These are phyloP conservation scores for Dolichotis patagonum DNA, from an alignment of 2,113 vertebrate genomes.

Conservation along the genomic window DNA sequence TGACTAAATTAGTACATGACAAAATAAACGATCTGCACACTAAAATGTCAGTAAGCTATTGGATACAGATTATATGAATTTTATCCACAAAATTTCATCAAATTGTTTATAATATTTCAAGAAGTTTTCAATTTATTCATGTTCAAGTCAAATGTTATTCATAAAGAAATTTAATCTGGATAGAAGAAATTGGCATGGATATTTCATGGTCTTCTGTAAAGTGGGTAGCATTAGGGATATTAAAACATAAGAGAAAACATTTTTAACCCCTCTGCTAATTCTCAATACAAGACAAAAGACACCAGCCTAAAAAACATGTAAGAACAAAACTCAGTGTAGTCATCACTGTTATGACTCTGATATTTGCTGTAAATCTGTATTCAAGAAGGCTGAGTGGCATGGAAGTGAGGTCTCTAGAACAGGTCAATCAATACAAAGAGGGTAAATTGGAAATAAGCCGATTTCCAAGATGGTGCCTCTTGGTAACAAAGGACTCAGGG, in stretches of 20 bases:
- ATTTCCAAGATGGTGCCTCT: neutral
- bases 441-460: neutral
- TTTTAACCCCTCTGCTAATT: neutral
- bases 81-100: conserved; percentile 2
- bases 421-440: neutral
- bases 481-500: neutral
- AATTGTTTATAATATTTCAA: conserved; percentile 16
- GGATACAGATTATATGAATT: neutral
- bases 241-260: neutral
- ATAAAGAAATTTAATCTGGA: neutral
- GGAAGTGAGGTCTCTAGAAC: neutral
- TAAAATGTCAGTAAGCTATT: conserved; percentile 40
- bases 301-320: neutral
- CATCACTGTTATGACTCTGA: neutral
- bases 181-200: neutral
- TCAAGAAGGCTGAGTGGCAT: neutral
- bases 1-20: conserved; percentile 42
- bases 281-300: neutral
- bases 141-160: neutral
- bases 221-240: neutral
- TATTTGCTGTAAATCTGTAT: neutral
- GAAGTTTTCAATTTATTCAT: conserved; percentile 34
- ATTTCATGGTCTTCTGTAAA: neutral
- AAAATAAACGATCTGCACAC: conserved; percentile 48
- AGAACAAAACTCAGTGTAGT: neutral